Conservation (phyloP, 2,888 invertebrate species). For the Piscicola geometra region DNA sequence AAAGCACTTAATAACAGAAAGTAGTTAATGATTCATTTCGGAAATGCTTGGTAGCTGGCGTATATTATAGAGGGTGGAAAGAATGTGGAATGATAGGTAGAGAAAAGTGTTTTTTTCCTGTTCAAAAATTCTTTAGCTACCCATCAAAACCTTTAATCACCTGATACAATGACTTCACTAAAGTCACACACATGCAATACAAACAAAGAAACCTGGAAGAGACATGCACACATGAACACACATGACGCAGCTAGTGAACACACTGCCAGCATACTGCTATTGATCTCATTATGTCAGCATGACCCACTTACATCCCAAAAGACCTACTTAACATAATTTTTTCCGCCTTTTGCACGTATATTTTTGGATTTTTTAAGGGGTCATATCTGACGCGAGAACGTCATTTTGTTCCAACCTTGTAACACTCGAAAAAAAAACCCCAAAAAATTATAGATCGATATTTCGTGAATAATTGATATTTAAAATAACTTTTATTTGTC, state of each 20-base stretch:
- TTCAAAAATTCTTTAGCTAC: too few species aligned
- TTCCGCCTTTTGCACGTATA: slow-evolving; percentile 7
- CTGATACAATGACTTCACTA: too few species aligned
- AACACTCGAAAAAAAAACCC: slow-evolving; percentile 8
- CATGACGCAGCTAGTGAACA: neutral
- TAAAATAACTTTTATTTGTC: neutral
- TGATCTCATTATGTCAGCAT: slow-evolving; percentile 17
- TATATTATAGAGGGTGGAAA: too few species aligned
- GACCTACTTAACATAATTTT: slow-evolving; percentile 17
- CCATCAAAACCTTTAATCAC: too few species aligned
- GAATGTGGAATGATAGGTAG: too few species aligned
- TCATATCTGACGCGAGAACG: neutral
- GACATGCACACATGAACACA: slow-evolving; percentile 8
- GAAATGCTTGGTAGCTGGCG: too few species aligned
- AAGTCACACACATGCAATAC: too few species aligned
- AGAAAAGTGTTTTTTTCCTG: too few species aligned
- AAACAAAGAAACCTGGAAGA: too few species aligned
- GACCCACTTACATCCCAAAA: slow-evolving; percentile 16
- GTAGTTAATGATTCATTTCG: too few species aligned
- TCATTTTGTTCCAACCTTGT: neutral
- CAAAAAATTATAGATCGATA: neutral
- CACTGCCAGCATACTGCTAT: slow-evolving; percentile 27
- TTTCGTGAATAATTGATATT: neutral
- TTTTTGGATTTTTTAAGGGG: slow-evolving; percentile 22
- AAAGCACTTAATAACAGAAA: too few species aligned